Base-by-base conservation (phyloP, 2,888 invertebrate species). In the Eumerus sabulonum region DNA sequence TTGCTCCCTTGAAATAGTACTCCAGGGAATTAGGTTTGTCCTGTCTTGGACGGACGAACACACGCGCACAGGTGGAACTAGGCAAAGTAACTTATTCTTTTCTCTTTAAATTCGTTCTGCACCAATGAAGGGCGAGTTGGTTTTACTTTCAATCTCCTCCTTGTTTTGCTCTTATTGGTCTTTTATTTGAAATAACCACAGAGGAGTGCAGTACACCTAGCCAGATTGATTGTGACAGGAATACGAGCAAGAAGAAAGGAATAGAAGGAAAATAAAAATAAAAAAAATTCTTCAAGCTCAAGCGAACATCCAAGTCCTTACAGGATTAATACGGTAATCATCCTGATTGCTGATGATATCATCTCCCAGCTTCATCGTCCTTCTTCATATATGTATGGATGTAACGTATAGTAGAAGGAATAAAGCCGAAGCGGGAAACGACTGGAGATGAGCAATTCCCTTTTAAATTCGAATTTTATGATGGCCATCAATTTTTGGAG, bases 391-490 rank as follows among this genome's bases (percentile, higher is more conserved):
- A 40, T 36, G 12, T n/a, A n/a, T n/a, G n/a, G n/a, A n/a, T n/a
- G n/a, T n/a, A n/a, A n/a, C 27, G 27, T 27, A 27, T 27, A 2
- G 27, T 27, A 2, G 3, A 27, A 4, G 7, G 27, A 27, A 27
- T 2, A 27, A 27, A 27, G 27, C 3, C n/a, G 19, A 12, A 1
- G 11, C 3, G 35, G 27, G n/a, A 18, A 48, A 27, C 27, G 27
- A 27, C 27, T 27, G 76, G 66, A 67, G 67, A 68, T 68, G 72
- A 77, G 57, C 77, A 77, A 77, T 77, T 77, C 67, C 48, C 48
- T 77, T 77, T 77, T 77, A 77, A 77, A 74, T 79, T 79, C 74
- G 64, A 74, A 68, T 79, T 79, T 79, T 79, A 79, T 74, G 79
- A 66, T 68, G 64, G 64, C 72, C 64, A 79, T 79, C 79, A 79